These are phyloP conservation scores for Hyppa rectilinea DNA, from an alignment of 2,888 invertebrate species.

Conservation along the genomic window DNA sequence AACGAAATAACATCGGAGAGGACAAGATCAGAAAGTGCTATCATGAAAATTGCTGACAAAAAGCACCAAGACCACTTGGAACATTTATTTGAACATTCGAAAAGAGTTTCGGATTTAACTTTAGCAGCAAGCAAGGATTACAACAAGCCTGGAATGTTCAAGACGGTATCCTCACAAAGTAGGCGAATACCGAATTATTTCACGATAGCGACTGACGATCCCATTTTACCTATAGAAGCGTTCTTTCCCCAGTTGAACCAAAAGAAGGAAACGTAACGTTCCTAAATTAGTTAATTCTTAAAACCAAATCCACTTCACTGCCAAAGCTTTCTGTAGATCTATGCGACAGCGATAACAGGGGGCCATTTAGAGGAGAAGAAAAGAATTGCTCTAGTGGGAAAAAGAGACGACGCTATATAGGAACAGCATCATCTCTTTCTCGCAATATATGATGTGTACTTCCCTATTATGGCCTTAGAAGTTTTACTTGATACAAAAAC, in stretches of 20 bases:
- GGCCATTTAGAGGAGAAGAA: neutral
- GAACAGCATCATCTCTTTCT: constrained; percentile 10
- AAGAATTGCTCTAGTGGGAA: neutral
- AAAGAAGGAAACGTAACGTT: constrained; percentile 89
- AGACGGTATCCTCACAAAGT: constrained; percentile 91
- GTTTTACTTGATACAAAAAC: constrained; percentile 47
- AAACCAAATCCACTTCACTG: constrained; percentile 86
- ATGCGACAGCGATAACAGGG: constrained; percentile 27
- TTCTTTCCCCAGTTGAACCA: constrained; percentile 94
- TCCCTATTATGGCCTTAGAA: neutral
- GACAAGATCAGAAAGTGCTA: constrained; percentile 88
- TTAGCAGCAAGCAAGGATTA: constrained; percentile 94
- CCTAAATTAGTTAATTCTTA: constrained; percentile 73
- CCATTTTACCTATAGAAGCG: constrained; percentile 95
- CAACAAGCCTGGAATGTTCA: constrained; percentile 93
- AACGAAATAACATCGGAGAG: constrained; percentile 86
- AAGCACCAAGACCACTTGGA: constrained; percentile 86
- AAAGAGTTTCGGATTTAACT: constrained; percentile 93
- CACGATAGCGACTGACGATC: constrained; percentile 94
- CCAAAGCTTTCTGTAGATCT: constrained; percentile 81
- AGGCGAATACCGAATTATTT: constrained; percentile 93
- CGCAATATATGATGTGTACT: neutral
- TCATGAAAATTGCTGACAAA: constrained; percentile 91
- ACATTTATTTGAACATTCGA: constrained; percentile 90
- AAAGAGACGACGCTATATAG: neutral